Conservation (phyloP, 2,888 invertebrate genomes). For the Anthoptus insignis region DNA sequence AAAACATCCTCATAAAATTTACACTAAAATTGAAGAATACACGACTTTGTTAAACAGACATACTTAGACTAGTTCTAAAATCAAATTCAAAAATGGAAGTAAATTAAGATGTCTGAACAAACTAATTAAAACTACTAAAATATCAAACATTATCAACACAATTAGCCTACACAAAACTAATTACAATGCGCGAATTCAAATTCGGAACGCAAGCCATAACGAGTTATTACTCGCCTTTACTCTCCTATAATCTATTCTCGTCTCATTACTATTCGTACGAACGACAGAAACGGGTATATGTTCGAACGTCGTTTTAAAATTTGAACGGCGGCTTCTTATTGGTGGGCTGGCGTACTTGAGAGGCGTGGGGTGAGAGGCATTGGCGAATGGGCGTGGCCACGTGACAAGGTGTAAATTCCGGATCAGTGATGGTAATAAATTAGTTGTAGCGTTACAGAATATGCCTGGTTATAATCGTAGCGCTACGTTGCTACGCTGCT, state of each 20-base stretch:
- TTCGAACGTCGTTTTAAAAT: constrained; percentile 69
- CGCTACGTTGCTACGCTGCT: constrained; percentile 57
- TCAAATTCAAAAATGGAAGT: too few species aligned
- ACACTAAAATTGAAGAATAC: too few species aligned
- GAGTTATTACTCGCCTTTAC: constrained; percentile 22
- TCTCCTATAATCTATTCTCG: constrained; percentile 51
- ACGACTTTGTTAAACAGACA: too few species aligned
- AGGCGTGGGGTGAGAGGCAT: constrained; percentile 75
- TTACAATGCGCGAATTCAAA: constrained; percentile 24
- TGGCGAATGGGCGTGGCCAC: constrained; percentile 77
- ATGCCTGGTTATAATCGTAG: constrained; percentile 61
- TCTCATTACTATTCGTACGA: constrained; percentile 46
- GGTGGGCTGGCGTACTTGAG: constrained; percentile 71
- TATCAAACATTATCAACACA: neutral
- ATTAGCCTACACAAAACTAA: constrained; percentile 15
- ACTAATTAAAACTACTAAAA: too few species aligned
- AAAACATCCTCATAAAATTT: too few species aligned
- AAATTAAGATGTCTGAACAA: too few species aligned
- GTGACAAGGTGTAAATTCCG: constrained; percentile 68
- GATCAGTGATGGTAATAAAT: constrained; percentile 72
- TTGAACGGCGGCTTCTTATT: constrained; percentile 73
- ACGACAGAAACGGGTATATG: constrained; percentile 74
- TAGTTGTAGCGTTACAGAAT: constrained; percentile 66
- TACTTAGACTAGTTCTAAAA: too few species aligned
- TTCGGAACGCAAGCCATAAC: constrained; percentile 20